These are phyloP conservation scores for Fregata magnificens DNA, from an alignment of 2,113 vertebrate genomes.

Conservation along the genomic window DNA sequence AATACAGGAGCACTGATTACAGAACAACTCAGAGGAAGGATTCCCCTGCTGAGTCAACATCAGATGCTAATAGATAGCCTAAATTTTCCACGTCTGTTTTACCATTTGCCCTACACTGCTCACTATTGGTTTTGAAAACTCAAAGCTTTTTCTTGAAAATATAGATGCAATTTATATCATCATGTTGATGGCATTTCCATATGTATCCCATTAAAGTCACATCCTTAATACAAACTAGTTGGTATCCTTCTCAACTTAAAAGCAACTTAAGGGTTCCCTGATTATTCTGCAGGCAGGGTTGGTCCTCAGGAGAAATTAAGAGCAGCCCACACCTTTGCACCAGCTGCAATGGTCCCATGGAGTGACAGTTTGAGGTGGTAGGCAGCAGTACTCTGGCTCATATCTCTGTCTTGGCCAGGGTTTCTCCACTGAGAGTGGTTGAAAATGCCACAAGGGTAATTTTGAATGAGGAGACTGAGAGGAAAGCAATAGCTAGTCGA, in stretches of 20 bases:
- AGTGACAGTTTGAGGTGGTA: not conserved
- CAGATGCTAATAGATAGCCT: slow-evolving; percentile 37
- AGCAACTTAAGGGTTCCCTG: not conserved
- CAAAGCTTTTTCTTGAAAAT: not conserved
- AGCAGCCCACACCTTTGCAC: not conserved
- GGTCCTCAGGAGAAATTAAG: not conserved
- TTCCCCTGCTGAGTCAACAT: slow-evolving; percentile 64
- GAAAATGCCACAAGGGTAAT: not conserved
- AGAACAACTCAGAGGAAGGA: slow-evolving; percentile 38
- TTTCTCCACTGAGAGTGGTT: not conserved
- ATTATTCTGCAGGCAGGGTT: not conserved
- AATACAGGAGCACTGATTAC: slow-evolving; percentile 53
- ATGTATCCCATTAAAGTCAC: not conserved
- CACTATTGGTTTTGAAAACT: not conserved
- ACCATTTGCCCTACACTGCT: not conserved
- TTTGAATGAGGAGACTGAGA: not conserved
- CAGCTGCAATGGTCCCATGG: not conserved
- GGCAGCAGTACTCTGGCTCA: not conserved
- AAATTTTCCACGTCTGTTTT: not conserved
- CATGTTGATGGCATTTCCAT: not conserved
- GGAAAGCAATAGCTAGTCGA: not conserved
- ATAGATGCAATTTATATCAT: not conserved
- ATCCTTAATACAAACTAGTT: not conserved
- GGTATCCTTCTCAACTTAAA: not conserved
- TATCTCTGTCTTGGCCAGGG: not conserved